These are phyloP conservation scores for Periparus ater DNA, from an alignment of 2,797 vertebrate species.

Conservation along the genomic window DNA sequence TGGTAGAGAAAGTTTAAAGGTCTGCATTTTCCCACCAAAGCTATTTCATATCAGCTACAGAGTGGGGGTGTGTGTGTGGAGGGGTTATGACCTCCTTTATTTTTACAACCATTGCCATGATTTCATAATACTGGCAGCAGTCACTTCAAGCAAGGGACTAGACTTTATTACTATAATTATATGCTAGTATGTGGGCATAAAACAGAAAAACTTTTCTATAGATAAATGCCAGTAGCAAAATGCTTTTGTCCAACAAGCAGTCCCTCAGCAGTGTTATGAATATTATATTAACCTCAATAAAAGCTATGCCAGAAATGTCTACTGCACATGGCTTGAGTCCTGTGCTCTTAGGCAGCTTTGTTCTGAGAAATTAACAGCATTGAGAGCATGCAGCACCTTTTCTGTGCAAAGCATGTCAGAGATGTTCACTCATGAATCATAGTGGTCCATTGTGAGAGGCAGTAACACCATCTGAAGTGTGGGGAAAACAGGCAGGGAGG, in stretches of 20 bases:
- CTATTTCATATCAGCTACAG: conserved; percentile 80
- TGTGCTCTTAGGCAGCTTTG: conserved; percentile 36
- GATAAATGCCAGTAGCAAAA: conserved; percentile 78
- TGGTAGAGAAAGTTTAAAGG: conserved; percentile 83
- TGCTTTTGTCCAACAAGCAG: conserved; percentile 72
- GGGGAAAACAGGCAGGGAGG: not conserved
- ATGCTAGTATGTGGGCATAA: conserved; percentile 80
- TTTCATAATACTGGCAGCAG: conserved; percentile 81
- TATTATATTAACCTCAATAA: conserved; percentile 68
- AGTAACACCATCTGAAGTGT: not conserved
- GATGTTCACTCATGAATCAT: not conserved
- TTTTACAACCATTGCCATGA: conserved; percentile 82
- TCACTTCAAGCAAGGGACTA: conserved; percentile 70
- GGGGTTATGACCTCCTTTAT: conserved; percentile 81
- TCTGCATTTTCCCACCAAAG: conserved; percentile 86
- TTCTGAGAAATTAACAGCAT: not conserved
- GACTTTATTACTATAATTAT: conserved; percentile 78
- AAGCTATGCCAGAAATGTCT: conserved; percentile 51
- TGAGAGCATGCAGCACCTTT: not conserved
- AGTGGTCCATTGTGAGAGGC: fast-evolving
- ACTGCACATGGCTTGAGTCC: not conserved
- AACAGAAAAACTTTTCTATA: conserved; percentile 79
- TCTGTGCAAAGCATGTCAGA: not conserved
- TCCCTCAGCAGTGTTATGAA: conserved; percentile 68
- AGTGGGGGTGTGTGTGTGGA: conserved; percentile 80